Percentiles rank a stretch among this genome's conserved stretches.
Evolutionary conservation across 2,113 vertebrate genomes (phyloP).

Genomic region (Mustelus asterias): DNA sequence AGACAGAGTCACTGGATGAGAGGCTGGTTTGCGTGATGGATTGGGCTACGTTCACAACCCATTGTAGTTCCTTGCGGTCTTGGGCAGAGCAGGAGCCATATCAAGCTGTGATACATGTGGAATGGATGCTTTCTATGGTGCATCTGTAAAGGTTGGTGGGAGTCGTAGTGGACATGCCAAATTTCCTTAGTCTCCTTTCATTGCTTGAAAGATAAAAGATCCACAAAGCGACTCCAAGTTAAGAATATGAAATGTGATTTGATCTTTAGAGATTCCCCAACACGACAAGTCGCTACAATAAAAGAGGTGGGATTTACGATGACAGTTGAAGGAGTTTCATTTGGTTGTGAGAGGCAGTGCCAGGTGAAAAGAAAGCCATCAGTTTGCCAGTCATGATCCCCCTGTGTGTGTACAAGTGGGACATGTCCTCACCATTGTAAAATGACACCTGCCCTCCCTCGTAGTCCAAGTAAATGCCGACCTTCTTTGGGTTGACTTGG

Average conservation of each 20-base stretch:
- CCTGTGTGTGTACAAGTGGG: neutral
- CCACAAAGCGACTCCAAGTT: neutral
- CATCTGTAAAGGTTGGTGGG: too few relatives aligned
- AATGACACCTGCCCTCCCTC: neutral
- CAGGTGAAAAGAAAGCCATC: neutral
- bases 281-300: neutral
- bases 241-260: too few relatives aligned
- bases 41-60: too few relatives aligned
- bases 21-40: too few relatives aligned
- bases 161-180: too few relatives aligned
- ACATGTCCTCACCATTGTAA: neutral
- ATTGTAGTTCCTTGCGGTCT: too few relatives aligned
- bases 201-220: neutral
- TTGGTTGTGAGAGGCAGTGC: neutral
- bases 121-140: too few relatives aligned
- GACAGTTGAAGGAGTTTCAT: neutral
- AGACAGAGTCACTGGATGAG: too few relatives aligned
- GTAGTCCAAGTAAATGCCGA: neutral
- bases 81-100: too few relatives aligned
- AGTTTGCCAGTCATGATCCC: neutral
- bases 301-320: neutral
- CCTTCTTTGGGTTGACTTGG: neutral
- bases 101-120: too few relatives aligned
- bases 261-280: neutral
- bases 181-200: too few relatives aligned